Base-by-base conservation (phyloP, 1,140 invertebrate species). In the Bombus waltoni region DNA sequence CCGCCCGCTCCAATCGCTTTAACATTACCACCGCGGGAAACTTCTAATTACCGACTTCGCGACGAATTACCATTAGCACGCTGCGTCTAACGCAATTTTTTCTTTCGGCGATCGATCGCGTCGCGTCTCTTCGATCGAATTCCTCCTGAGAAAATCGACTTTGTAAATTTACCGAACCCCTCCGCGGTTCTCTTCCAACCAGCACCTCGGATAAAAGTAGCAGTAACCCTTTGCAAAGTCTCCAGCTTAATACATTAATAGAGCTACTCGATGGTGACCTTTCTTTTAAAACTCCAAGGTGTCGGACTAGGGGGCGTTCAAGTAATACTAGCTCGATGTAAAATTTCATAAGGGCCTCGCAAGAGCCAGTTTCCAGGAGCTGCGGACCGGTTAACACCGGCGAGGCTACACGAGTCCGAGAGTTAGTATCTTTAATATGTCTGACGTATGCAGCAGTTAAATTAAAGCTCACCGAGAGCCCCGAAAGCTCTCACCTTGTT, bases 21-120 rank as follows among this genome's bases (percentile, higher is more conserved):
- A 92, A 88, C 89, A 93, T 94, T 93, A 93, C 83, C 92, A 93
- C 83, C 92, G 83, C 79, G 83, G 83, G 92, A 25, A 94, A 94
- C 89, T 94, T 94, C 86, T 94, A 94, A 94, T 94, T 93, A 91
- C 90, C 87, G 75, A 68, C 42, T 93, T 91, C 89, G 92, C 91
- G 40, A 79, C 59, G 92, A 94, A 93, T 94, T 93, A 92, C 85
- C 90, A 93, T 93, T 93, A 91, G 90, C 91, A 90, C 38, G 70
- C 28, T 15, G 40, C 40, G 70, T 72, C 13, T 32, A 70, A 38
- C 13, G 11, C 40, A 42, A 40, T 15, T 40, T 40, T 13, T n/a
- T n/a, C 13, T n/a, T n/a, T 6, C 35, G 4, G 10, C 0, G 13
- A 32, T 5, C 10, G 18, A 28, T 25, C 65, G 10, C n/a, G 32